Evolutionary conservation across 2,797 vertebrate species (phyloP).

Genomic region (Neostethus bicornis): DNA sequence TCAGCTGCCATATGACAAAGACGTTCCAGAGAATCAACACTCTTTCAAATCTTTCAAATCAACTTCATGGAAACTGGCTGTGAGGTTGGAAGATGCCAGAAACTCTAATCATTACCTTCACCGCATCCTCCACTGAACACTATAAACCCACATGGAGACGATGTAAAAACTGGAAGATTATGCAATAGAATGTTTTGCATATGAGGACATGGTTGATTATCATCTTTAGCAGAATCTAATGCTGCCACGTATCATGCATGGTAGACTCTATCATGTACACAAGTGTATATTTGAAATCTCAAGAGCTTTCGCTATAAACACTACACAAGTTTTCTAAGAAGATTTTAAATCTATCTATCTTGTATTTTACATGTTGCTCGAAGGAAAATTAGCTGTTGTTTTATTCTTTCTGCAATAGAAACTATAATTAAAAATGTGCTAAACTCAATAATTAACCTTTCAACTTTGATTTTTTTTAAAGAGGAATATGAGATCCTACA

Average conservation of each 20-base stretch:
- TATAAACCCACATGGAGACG: not conserved
- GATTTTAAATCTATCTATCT: not conserved
- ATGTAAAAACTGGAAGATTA: not conserved
- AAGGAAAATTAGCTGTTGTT: too few species aligned
- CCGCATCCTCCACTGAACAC: constrained; percentile 63
- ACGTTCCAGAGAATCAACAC: constrained; percentile 27
- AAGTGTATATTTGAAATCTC: not conserved
- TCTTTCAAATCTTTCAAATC: constrained; percentile 48
- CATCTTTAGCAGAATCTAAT: not conserved
- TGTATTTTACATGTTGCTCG: not conserved
- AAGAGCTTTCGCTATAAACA: too few species aligned
- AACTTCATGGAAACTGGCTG: constrained; percentile 45
- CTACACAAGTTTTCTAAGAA: too few species aligned
- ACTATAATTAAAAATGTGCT: too few species aligned
- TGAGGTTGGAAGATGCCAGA: constrained; percentile 44
- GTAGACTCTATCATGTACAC: not conserved
- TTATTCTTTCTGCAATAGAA: too few species aligned
- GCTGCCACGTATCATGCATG: not conserved
- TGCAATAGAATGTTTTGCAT: not conserved
- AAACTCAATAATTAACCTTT: not conserved
- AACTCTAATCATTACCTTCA: constrained; percentile 77
- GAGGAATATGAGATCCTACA: too few species aligned
- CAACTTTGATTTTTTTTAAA: not conserved
- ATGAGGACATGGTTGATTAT: not conserved
- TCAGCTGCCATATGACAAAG: constrained; percentile 17